phyloP scores from a whole-genome alignment of 1,140 invertebrate genomes.

The Pseudomyrmex concolor region DNA sequence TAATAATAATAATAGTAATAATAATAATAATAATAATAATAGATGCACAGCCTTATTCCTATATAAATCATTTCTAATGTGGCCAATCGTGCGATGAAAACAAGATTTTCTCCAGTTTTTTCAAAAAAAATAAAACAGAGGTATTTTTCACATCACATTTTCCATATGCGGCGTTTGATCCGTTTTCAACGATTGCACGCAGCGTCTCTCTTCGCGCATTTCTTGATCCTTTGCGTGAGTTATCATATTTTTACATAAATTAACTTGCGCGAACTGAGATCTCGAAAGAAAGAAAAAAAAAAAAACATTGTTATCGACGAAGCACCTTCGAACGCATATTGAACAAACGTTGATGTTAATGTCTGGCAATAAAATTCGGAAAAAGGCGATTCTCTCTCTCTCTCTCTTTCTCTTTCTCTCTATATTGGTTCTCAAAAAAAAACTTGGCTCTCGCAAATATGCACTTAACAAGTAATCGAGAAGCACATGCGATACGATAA shows the following conservation, averaged over 20 bases:
- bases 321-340: slow-evolving; percentile 64
- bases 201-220: slow-evolving; percentile 53
- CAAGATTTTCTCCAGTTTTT: not conserved
- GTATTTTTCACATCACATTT: slow-evolving; percentile 48
- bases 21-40: too few relatives aligned
- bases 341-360: slow-evolving; percentile 38
- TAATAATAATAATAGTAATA: too few relatives aligned
- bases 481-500: slow-evolving; percentile 50
- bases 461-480: slow-evolving; percentile 35
- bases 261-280: slow-evolving; percentile 68
- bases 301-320: slow-evolving; percentile 44
- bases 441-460: too few relatives aligned
- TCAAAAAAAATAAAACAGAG: slow-evolving; percentile 50
- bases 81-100: not conserved
- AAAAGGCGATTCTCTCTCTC: not conserved
- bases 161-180: slow-evolving; percentile 10
- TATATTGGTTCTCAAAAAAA: too few relatives aligned
- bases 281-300: slow-evolving; percentile 18
- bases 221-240: slow-evolving; percentile 61
- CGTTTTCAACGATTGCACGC: slow-evolving; percentile 61
- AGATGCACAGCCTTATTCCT: slow-evolving; percentile 39
- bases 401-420: too few relatives aligned
- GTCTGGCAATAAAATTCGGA: slow-evolving; percentile 44
- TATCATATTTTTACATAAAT: slow-evolving; percentile 42
- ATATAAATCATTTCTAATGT: slow-evolving; percentile 11